Conservation (phyloP, 1,140 invertebrate species). For the Drosophila suzukii region DNA sequence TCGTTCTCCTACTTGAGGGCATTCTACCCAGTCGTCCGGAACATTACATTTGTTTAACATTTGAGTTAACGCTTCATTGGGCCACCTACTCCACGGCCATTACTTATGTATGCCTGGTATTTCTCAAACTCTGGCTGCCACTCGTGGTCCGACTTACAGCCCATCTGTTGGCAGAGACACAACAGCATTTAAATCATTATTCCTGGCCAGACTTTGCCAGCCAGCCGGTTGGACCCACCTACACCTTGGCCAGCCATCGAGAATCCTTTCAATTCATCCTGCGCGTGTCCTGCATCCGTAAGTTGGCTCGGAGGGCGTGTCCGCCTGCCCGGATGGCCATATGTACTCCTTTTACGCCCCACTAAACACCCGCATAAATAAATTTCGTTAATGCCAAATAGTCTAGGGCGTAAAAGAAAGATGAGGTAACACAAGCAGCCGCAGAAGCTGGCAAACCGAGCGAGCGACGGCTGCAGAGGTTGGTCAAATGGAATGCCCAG, state of each 20-base stretch:
- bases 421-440: conserved; percentile 69
- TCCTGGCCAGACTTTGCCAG: conserved; percentile 36
- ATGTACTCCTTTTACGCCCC: conserved; percentile 82
- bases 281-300: conserved; percentile 70
- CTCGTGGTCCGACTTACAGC: conserved; percentile 14
- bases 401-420: conserved; percentile 81
- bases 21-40: conserved; percentile 75
- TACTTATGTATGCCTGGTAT: conserved; percentile 71
- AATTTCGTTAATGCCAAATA: conserved; percentile 83
- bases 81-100: conserved; percentile 55
- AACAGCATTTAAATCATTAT: conserved; percentile 81
- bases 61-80: conserved; percentile 78
- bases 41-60: conserved; percentile 83
- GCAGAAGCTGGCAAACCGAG: conserved; percentile 25
- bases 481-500: conserved; percentile 61
- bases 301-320: conserved; percentile 49
- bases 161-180: conserved; percentile 51
- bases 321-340: conserved; percentile 47
- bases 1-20: conserved; percentile 44
- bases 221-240: conserved; percentile 14
- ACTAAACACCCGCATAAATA: conserved; percentile 83
- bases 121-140: conserved; percentile 48
- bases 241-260: conserved; percentile 44
- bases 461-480: conserved; percentile 33
- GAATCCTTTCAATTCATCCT: conserved; percentile 77